Evolutionary conservation across 2,888 invertebrate species (phyloP), one percentile per base, ranked within the genome.

Genomic region (Pherbina coryleti): DNA sequence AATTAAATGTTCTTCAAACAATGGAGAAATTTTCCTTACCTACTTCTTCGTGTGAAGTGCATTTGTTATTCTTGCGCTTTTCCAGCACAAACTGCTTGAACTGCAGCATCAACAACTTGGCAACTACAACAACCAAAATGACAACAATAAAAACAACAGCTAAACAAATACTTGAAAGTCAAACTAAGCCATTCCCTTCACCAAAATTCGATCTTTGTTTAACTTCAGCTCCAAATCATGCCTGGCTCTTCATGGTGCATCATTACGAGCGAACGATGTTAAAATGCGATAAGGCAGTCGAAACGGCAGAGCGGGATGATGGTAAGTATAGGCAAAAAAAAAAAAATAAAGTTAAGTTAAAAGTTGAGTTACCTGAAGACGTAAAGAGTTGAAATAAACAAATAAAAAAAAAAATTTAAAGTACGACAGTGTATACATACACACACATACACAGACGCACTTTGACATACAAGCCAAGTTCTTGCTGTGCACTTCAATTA

Each of bases 131-230:
- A 60, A 25, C 69, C 14, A 64, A 28, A 14, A n/a, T 17, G 17
- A 11, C 31, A 31, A 28, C 64, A 64, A 34, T 1, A 64, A 34
- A 8, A 69, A 69, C 69, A 69, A 22, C 22, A 9, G 5, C 11
- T 22, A 14, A 19, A 69, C 49, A 69, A 69, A 11, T 34, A 44
- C 19, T 67, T 67, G 37, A 28, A 5, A 31, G 64, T 34, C 64
- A n/a, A 64, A 64, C n/a, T 64, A 5, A 28, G 28, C 64, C 34
- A 64, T n/a, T 64, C 64, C 64, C 64, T 64, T 64, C 64, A 64
- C 64, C 28, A 64, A 64, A 60, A 60, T 22, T 8, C 31, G 31
- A 64, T 55, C 55, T n/a, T 55, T 55, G 55, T 22, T 55, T 55
- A 19, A 55, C n/a, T 19, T 55, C 55, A 55, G 22, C 22, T 55